Evolutionary conservation across 2,888 invertebrate genomes (phyloP), one percentile per base, ranked within the genome.

Genomic region (Aelia acuminata): DNA sequence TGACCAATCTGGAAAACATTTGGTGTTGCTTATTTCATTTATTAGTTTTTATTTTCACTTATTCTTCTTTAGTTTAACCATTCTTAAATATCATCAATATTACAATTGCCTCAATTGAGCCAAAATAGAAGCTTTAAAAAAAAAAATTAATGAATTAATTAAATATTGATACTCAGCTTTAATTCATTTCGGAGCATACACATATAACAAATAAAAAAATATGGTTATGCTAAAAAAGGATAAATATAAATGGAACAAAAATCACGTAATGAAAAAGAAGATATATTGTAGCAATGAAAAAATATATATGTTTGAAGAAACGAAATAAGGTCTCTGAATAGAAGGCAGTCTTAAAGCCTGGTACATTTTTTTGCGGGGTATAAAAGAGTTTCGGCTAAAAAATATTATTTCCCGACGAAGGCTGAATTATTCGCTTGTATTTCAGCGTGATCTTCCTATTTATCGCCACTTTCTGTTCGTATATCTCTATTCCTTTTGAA

Each of bases 281-380:
- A n/a, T 53, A 3, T 53, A 53, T 53, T 53, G 7, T 53, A 53
- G 53, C 1, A 53, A n/a, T n/a, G 53, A 53, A 53, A 53, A n/a
- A 53, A n/a, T 53, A 8, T 22, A 8, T 22, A n/a, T n/a, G 22
- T 53, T 53, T n/a, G 53, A 53, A 53, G n/a, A 53, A 53, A 53
- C 1, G n/a, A 53, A 53, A 53, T n/a, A 57, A 57, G 26, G 57
- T 13, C 57, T 13, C 26, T 11, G 57, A 57, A 57, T 57, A 57
- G 57, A 57, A 57, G 57, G 57, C 57, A 26, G n/a, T 57, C 57
- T 13, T 26, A 57, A 57, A 57, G 57, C 57, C 57, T 57, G 57
- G 13, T 26, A 57, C 57, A 57, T 57, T 57, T 57, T 53, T 57
- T 57, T 26, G 57, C 26, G 2, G 57, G 22, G 22, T 57, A 57